A percentile compares a stretch with the other conserved stretches of the same genome.
These are phyloP conservation scores for Eremobia ochroleuca DNA, from an alignment of 2,888 invertebrate species.

Conservation along the genomic window DNA sequence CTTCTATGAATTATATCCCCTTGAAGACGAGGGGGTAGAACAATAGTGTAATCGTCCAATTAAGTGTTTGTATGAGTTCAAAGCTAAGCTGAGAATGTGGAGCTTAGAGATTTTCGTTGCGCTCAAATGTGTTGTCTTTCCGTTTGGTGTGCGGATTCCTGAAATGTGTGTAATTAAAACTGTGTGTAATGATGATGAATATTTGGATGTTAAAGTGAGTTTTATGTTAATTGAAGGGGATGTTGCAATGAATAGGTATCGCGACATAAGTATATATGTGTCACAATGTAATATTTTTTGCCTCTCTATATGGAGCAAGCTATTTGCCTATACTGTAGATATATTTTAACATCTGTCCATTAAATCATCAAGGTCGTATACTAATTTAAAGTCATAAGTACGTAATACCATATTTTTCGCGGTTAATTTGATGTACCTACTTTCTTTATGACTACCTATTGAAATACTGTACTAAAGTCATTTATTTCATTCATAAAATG, in stretches of 20 bases:
- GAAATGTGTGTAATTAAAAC: slow-evolving; percentile 44
- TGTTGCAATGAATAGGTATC: not conserved
- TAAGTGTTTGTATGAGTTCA: slow-evolving; percentile 87
- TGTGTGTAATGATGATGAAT: slow-evolving; percentile 40
- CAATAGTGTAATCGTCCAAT: slow-evolving; percentile 90
- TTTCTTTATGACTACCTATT: no score
- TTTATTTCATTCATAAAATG: not conserved
- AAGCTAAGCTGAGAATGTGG: slow-evolving; percentile 76
- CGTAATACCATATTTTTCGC: no score
- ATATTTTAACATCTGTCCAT: not conserved
- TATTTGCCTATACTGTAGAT: not conserved
- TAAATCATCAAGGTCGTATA: not conserved
- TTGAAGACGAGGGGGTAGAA: slow-evolving; percentile 84
- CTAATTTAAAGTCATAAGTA: not conserved
- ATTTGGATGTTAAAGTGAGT: slow-evolving; percentile 8
- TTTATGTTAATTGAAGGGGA: slow-evolving; percentile 12
- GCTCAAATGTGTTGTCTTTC: slow-evolving; percentile 50
- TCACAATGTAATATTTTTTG: not conserved
- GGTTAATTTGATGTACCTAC: no score
- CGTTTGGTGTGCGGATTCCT: slow-evolving; percentile 10
- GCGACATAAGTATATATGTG: no score
- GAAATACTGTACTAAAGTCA: not conserved
- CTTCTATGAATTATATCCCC: slow-evolving; percentile 87
- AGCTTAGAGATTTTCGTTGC: slow-evolving; percentile 64
- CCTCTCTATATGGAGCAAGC: not conserved